Base-by-base conservation (phyloP, 2,888 invertebrate genomes). In the Oxystoma pomonae region DNA sequence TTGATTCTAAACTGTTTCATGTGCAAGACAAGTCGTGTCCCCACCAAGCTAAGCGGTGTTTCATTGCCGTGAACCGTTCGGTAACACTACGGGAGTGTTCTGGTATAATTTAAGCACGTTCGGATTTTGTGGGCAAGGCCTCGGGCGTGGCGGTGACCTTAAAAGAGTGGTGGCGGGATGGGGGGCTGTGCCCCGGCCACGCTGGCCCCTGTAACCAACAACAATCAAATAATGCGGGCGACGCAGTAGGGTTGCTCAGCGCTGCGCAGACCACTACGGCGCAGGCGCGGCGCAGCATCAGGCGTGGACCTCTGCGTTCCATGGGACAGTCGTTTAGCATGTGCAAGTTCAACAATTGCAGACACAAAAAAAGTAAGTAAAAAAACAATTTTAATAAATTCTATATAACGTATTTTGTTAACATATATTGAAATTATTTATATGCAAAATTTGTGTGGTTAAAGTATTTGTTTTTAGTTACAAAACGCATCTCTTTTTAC, bases 311-410 rank as follows among this genome's bases (percentile, higher is more conserved):
- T 58, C 65, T 69, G 64, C 76, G 78, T 75, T 85, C 85, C 82
- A 90, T 90, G 90, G 90, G 90, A 86, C 89, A 89, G 84, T 85
- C 89, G 83, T 87, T 89, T 86, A 89, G 89, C 81, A 90, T 90
- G 89, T 90, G 90, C 83, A 89, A 88, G 85, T 86, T 89, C 81
- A 87, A 89, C 83, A 88, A 88, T 85, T 86, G 88, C 83, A 87
- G 87, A 80, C 88, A 89, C 83, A 89, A 89, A 85, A 89, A 89
- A 84, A 88, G 88, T 85, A 87, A 80, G 86, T 85, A n/a, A n/a
- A n/a, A n/a, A n/a, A n/a, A n/a, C n/a, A n/a, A n/a, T n/a, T n/a
- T n/a, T n/a, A n/a, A n/a, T n/a, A n/a, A n/a, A n/a, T n/a, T n/a
- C n/a, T n/a, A n/a, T n/a, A n/a, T n/a, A n/a, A n/a, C n/a, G n/a